Conservation (phyloP, 2,888 invertebrate species). For the Ophraella communa region DNA sequence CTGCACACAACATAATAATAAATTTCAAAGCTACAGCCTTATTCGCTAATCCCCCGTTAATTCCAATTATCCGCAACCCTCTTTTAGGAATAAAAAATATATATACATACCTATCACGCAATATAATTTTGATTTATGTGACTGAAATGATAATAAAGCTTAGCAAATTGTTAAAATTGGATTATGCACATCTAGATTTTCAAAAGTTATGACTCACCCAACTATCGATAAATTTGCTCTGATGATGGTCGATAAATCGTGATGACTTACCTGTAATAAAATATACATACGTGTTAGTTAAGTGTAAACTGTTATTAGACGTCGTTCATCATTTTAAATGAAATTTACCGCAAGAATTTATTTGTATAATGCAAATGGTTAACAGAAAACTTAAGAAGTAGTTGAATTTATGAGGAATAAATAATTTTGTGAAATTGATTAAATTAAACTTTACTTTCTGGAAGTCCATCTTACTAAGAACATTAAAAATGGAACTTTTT, state of each 20-base stretch:
- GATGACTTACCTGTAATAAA: constrained; percentile 32
- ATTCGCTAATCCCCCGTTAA: constrained; percentile 28
- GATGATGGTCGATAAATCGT: not conserved
- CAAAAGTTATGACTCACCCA: constrained; percentile 26
- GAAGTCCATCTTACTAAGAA: too few relatives aligned
- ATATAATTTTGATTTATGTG: constrained; percentile 30
- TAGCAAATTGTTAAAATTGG: constrained; percentile 23
- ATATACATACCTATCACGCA: constrained; percentile 27
- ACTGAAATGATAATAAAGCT: constrained; percentile 21
- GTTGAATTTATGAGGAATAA: too few relatives aligned
- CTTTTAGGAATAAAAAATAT: not conserved
- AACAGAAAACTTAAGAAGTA: too few relatives aligned
- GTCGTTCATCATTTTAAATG: too few relatives aligned
- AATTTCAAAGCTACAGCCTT: constrained; percentile 14
- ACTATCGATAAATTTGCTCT: not conserved
- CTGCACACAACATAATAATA: not conserved
- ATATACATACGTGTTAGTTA: not conserved
- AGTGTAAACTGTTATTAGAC: not conserved
- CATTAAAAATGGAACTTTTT: too few relatives aligned
- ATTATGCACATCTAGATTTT: constrained; percentile 14
- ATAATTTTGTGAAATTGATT: too few relatives aligned
- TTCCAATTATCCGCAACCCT: constrained; percentile 23
- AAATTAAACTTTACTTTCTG: too few relatives aligned
- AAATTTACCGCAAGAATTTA: too few relatives aligned
- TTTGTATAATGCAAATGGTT: too few relatives aligned